Evolutionary conservation across 1,140 invertebrate species (phyloP).

Genomic region (Sesamia nonagrioides): DNA sequence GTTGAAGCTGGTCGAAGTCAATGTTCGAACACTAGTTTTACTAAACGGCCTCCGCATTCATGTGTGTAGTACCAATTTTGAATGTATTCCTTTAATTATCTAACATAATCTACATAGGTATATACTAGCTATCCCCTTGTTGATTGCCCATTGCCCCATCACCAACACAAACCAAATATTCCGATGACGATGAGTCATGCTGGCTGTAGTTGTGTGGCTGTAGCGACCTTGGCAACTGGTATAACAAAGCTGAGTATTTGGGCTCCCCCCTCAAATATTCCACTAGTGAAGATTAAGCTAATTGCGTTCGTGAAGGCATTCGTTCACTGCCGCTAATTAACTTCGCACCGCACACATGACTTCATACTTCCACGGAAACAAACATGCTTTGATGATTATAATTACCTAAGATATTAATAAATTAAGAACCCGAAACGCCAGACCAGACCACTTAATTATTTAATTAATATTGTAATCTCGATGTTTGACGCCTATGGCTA

Average conservation of each 20-base stretch:
- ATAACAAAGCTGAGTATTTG: not conserved
- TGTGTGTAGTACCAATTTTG: too few relatives aligned
- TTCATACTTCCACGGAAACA: slow-evolving; percentile 41
- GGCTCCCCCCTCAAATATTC: slow-evolving; percentile 31
- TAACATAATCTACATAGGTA: too few relatives aligned
- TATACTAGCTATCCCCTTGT: too few relatives aligned
- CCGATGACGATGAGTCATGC: not conserved
- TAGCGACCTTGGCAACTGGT: not conserved
- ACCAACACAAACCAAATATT: not conserved
- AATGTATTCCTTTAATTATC: too few relatives aligned
- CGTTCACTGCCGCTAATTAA: slow-evolving; percentile 37
- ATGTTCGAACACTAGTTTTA: too few relatives aligned
- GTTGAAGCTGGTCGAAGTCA: too few relatives aligned
- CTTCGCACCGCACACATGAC: not conserved
- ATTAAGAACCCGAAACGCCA: not conserved
- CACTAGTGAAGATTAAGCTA: slow-evolving; percentile 32
- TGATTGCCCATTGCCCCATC: too few relatives aligned
- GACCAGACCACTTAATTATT: too few relatives aligned
- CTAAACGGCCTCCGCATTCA: too few relatives aligned
- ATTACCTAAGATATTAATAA: not conserved
- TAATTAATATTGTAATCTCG: too few relatives aligned
- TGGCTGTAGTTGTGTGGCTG: not conserved
- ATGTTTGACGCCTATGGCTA: not conserved
- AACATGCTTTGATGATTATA: slow-evolving; percentile 27
- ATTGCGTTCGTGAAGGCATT: slow-evolving; percentile 42